Evolutionary conservation across 2,888 invertebrate species (phyloP).

Genomic region (Lutraria lutraria): DNA sequence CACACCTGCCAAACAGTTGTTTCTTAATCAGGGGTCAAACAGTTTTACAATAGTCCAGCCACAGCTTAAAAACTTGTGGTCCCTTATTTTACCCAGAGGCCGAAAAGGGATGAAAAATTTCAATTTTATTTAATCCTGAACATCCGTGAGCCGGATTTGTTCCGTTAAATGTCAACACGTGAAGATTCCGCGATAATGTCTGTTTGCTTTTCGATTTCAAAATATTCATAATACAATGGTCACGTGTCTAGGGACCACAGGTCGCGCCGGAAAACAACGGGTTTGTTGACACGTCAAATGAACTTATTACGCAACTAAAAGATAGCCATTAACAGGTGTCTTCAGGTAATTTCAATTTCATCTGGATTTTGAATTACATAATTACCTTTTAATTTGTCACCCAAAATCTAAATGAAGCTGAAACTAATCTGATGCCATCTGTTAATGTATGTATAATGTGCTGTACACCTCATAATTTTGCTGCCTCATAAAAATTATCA

Average conservation of each 20-base stretch:
- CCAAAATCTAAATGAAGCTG: too few relatives aligned
- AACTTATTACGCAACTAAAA: not conserved
- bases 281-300: not conserved
- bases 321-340: not conserved
- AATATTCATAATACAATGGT: not conserved
- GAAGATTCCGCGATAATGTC: not conserved
- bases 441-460: too few relatives aligned
- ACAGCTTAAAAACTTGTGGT: slow-evolving; percentile 4
- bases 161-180: slow-evolving; percentile 45
- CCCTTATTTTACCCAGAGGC: not conserved
- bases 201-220: not conserved
- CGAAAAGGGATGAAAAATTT: not conserved
- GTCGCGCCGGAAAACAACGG: not conserved
- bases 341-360: not conserved
- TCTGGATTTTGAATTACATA: not conserved
- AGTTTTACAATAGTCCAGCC: not conserved
- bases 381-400: too few relatives aligned
- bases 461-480: too few relatives aligned
- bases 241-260: not conserved
- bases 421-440: too few relatives aligned
- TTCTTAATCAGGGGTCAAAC: slow-evolving; percentile 23
- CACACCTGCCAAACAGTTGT: slow-evolving; percentile 3
- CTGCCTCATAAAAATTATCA: too few relatives aligned
- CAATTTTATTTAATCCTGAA: not conserved
- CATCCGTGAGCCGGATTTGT: not conserved